These are phyloP conservation scores for Acanthosepion lycidas DNA, from an alignment of 2,888 invertebrate species.

Conservation along the genomic window DNA sequence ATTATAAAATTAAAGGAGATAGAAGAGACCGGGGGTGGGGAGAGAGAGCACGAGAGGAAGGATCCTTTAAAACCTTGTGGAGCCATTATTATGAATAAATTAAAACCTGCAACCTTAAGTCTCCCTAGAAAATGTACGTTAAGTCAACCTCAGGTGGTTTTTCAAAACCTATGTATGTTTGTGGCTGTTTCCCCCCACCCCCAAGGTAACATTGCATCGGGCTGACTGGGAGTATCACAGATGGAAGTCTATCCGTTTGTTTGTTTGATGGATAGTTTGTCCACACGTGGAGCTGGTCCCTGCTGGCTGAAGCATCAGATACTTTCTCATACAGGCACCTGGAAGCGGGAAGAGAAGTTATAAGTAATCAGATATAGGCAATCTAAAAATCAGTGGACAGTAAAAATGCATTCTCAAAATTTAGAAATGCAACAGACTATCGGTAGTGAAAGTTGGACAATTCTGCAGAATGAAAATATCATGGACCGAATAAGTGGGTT, in stretches of 20 bases:
- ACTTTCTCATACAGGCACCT: constrained; percentile 42
- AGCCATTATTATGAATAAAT: constrained; percentile 45
- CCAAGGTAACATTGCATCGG: constrained; percentile 38
- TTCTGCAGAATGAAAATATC: too few species aligned
- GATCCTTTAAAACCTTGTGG: background rate
- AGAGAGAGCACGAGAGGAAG: background rate
- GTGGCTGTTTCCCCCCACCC: too few species aligned
- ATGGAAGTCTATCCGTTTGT: constrained; percentile 21
- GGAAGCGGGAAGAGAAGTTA: background rate
- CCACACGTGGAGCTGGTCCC: constrained; percentile 37
- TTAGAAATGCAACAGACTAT: too few species aligned
- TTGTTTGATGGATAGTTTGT: constrained; percentile 35
- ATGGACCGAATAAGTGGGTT: too few species aligned
- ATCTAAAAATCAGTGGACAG: background rate
- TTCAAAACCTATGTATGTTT: background rate
- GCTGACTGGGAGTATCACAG: constrained; percentile 43
- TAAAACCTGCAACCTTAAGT: constrained; percentile 41
- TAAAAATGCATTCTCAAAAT: too few species aligned
- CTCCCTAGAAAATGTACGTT: constrained; percentile 13
- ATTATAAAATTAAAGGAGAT: background rate
- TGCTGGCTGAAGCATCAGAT: constrained; percentile 15
- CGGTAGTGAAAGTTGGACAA: too few species aligned
- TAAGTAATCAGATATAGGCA: background rate
- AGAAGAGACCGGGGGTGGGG: background rate
- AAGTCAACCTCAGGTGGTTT: background rate